Conservation (phyloP, 2,113 vertebrate genomes). For the Pteruthius melanotis region DNA sequence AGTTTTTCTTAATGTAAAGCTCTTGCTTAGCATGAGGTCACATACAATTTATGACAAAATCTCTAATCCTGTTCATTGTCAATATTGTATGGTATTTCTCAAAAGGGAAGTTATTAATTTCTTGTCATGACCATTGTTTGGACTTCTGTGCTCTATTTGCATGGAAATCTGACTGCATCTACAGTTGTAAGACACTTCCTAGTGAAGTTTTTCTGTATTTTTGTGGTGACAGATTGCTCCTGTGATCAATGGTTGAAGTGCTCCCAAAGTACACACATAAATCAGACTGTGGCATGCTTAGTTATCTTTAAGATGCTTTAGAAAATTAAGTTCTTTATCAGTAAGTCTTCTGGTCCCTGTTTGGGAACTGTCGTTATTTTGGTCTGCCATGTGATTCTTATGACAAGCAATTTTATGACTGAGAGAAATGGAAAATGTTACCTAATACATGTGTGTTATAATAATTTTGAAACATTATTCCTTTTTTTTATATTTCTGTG, state of each 20-base stretch:
- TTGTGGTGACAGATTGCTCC: not conserved
- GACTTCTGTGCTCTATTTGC: not conserved
- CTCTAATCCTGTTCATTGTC: not conserved
- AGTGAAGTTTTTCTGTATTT: not conserved
- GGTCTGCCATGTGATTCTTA: not conserved
- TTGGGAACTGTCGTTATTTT: not conserved
- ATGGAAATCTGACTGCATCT: not conserved
- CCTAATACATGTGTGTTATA: not conserved
- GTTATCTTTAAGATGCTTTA: not conserved
- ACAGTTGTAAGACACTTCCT: not conserved
- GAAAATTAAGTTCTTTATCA: not conserved
- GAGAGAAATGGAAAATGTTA: not conserved
- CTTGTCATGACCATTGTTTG: not conserved
- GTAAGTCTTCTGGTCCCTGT: not conserved
- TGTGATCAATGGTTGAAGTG: not conserved
- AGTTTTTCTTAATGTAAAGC: not conserved
- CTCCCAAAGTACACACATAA: not conserved
- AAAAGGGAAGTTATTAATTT: not conserved
- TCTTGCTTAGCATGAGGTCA: not conserved
- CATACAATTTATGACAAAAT: not conserved
- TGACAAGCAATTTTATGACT: not conserved
- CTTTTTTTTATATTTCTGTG: not conserved
- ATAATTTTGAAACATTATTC: not conserved
- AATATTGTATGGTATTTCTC: not conserved
- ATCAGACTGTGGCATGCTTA: not conserved